Conservation (phyloP, 2,113 vertebrate genomes). For the Engystomops pustulosus region DNA sequence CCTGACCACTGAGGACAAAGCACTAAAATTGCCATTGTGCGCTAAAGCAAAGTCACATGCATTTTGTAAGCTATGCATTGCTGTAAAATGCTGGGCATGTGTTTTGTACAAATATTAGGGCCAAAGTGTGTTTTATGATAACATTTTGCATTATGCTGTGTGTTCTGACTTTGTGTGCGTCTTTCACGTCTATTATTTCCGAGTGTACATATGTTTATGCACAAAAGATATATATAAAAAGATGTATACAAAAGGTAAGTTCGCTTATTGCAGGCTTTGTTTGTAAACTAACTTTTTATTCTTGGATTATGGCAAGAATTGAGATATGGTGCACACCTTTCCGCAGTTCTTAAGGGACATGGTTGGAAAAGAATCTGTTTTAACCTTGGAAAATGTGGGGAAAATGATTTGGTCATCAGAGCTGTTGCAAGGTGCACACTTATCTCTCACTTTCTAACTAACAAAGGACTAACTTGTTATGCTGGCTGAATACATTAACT, state of each 20-base stretch:
- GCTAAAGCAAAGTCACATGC: neutral
- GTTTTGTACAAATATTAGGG: neutral
- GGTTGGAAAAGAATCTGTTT: neutral
- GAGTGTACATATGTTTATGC: no score
- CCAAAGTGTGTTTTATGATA: neutral
- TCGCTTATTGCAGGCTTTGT: no score
- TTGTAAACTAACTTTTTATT: neutral
- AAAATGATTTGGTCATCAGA: neutral
- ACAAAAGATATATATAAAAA: no score
- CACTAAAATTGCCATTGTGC: neutral
- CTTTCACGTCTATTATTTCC: no score
- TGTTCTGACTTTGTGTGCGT: no score
- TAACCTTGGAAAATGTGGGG: no score
- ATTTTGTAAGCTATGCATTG: neutral
- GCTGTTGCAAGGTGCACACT: neutral
- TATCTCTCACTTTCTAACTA: neutral
- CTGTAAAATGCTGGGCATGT: neutral
- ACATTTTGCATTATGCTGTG: neutral
- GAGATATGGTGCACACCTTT: neutral
- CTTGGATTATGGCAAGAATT: neutral
- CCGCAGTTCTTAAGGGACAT: neutral
- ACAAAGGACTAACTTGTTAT: neutral
- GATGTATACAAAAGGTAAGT: no score
- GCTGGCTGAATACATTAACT: neutral
- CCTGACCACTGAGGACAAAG: conserved; percentile 11